Evolutionary conservation across 2,888 invertebrate genomes (phyloP), one percentile per base, ranked within the genome.

Genomic region (Hololepta plana): DNA sequence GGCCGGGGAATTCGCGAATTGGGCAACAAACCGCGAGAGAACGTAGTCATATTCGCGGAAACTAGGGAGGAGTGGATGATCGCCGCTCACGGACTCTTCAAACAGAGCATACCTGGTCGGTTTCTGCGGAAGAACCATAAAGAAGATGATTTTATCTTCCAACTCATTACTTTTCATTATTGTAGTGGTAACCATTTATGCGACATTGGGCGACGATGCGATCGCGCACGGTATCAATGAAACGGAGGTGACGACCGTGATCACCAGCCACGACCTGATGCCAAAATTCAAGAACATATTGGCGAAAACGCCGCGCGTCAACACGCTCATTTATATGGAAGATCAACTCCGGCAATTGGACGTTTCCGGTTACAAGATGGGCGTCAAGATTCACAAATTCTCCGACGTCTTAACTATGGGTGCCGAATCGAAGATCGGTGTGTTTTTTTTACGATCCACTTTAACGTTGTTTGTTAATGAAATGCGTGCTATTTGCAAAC

Each of bases 1-100:
- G 84, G 85, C 24, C 72, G 73, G 30, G 96, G 95, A 1, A 60
- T 98, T 34, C 64, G 76, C 20, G 74, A 72, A 43, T 55, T 85
- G 17, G 90, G 88, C 14, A 69, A 79, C 42, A 53, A 59, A 39
- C 72, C 79, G 5, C 64, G 65, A 6, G 58, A 69, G 34, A 84
- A 81, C 52, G 65, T 96, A 38, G 88, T 84, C 28, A 75, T 98
- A 46, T 96, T 93, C 61, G 91, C 95, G 0, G 98, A 98, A 59
- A 98, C 96, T 0, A 65, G 95, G 39, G 85, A 85, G 24, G 96
- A 98, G 59, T 98, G 98, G 98, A 80, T 96, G 74, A 63, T 95
- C 25, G 81, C 90, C 1, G 91, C 93, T 2, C 85, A 95, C 47
- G 93, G 90, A 27, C 82, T 91, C 55, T 91, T 98, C 61, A 87